Percentiles rank a stretch among this genome's conserved stretches.
Conservation (phyloP, 2,888 invertebrate species). For the Habroteleia sp. region DNA sequence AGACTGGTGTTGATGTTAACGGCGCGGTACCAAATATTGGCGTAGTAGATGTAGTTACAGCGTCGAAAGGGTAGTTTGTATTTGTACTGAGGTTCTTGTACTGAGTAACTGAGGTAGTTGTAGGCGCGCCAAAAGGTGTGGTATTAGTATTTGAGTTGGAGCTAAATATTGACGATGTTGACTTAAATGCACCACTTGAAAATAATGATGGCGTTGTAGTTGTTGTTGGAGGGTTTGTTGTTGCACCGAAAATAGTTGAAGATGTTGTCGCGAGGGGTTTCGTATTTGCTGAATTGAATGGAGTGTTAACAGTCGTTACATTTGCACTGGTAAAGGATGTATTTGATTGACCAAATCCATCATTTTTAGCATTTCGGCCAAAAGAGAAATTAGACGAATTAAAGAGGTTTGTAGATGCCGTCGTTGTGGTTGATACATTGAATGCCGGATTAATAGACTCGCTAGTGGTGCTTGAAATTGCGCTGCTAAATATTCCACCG, state of each 20-base stretch:
- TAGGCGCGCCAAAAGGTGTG: constrained; percentile 8
- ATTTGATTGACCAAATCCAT: constrained; percentile 11
- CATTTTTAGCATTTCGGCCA: neutral
- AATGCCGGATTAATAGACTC: constrained; percentile 6
- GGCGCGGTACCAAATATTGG: too few species aligned
- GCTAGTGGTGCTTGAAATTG: neutral
- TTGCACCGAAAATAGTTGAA: neutral
- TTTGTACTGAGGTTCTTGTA: too few species aligned
- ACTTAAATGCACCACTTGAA: neutral
- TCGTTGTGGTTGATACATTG: neutral
- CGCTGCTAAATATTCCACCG: neutral
- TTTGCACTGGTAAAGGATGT: constrained; percentile 11
- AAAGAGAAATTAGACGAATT: constrained; percentile 6
- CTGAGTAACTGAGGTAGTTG: too few species aligned
- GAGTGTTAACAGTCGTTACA: neutral
- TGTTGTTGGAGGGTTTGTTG: neutral
- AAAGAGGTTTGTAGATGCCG: constrained; percentile 7
- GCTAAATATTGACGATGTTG: constrained; percentile 4
- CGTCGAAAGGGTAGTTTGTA: too few species aligned
- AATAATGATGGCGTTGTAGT: constrained; percentile 1
- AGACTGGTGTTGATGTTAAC: too few species aligned
- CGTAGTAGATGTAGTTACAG: too few species aligned
- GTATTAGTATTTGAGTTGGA: neutral
- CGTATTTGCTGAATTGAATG: constrained; percentile 5
- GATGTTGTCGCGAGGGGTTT: constrained; percentile 7